phyloP scores from a whole-genome alignment of 2,888 invertebrate genomes.

The Drosophila yooni region DNA sequence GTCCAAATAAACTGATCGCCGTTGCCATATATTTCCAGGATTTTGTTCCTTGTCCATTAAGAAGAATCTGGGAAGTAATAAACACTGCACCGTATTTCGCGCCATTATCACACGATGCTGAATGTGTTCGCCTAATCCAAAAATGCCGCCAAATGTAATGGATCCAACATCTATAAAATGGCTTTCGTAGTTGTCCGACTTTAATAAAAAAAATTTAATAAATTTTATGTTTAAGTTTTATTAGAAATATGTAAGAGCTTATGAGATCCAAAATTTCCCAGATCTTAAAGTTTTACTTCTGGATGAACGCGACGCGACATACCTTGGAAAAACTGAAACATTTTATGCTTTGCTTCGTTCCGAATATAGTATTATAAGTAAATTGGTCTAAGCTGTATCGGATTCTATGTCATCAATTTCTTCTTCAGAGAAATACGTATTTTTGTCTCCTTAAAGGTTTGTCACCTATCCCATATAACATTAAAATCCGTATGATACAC shows the following conservation, averaged over 20 bases:
- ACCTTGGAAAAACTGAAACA: background rate
- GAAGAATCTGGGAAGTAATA: slow-evolving; percentile 90
- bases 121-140: slow-evolving; percentile 90
- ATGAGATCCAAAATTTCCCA: background rate
- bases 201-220: background rate
- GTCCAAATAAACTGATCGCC: slow-evolving; percentile 79
- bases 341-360: slow-evolving; percentile 2
- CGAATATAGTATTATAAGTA: background rate
- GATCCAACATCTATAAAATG: slow-evolving; percentile 84
- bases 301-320: background rate
- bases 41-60: slow-evolving; percentile 86
- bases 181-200: slow-evolving; percentile 56
- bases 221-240: background rate
- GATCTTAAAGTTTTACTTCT: background rate
- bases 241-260: background rate
- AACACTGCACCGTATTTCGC: slow-evolving; percentile 87
- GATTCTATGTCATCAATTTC: background rate
- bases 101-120: slow-evolving; percentile 89
- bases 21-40: slow-evolving; percentile 84
- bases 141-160: slow-evolving; percentile 84
- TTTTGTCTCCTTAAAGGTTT: no score
- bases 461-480: no score
- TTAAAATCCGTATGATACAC: no score
- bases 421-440: no score
- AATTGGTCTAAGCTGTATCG: background rate